Evolutionary conservation across 2,888 invertebrate species (phyloP).

Genomic region (Euspilapteryx auroguttella): DNA sequence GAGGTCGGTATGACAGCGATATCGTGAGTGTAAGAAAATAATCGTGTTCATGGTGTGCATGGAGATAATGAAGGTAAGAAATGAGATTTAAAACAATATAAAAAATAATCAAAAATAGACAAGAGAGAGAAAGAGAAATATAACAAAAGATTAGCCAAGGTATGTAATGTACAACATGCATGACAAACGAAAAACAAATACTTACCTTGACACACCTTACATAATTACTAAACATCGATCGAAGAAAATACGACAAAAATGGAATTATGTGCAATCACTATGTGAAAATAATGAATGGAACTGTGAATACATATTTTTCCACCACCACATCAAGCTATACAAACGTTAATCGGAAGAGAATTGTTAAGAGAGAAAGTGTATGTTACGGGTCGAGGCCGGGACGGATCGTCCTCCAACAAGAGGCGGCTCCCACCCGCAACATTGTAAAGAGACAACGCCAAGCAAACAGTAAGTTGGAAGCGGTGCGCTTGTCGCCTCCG

Average conservation of each 20-base stretch:
- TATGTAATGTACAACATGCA: slow-evolving; percentile 29
- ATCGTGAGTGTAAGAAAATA: slow-evolving; percentile 22
- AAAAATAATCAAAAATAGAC: slow-evolving; percentile 18
- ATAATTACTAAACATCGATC: neutral
- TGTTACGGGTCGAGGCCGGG: slow-evolving; percentile 3
- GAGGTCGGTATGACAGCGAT: slow-evolving; percentile 28
- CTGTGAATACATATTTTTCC: too few relatives aligned
- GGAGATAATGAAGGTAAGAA: slow-evolving; percentile 42
- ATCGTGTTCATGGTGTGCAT: slow-evolving; percentile 39
- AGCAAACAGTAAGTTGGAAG: slow-evolving; percentile 45
- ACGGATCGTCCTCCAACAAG: neutral
- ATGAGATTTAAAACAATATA: slow-evolving; percentile 32
- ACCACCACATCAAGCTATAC: slow-evolving; percentile 39
- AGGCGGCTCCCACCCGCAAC: slow-evolving; percentile 1
- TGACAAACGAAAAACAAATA: slow-evolving; percentile 17
- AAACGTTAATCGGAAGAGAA: slow-evolving; percentile 36
- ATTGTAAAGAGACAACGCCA: slow-evolving; percentile 41
- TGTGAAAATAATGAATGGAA: too few relatives aligned
- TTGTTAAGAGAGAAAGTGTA: neutral
- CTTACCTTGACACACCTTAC: neutral
- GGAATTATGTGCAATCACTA: too few relatives aligned
- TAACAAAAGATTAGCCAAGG: neutral
- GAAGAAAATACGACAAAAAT: slow-evolving; percentile 18
- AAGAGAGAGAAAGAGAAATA: slow-evolving; percentile 11
- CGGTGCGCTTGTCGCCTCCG: slow-evolving; percentile 54